Evolutionary conservation across 2,113 vertebrate species (phyloP).

Genomic region (Eleginops maclovinus): DNA sequence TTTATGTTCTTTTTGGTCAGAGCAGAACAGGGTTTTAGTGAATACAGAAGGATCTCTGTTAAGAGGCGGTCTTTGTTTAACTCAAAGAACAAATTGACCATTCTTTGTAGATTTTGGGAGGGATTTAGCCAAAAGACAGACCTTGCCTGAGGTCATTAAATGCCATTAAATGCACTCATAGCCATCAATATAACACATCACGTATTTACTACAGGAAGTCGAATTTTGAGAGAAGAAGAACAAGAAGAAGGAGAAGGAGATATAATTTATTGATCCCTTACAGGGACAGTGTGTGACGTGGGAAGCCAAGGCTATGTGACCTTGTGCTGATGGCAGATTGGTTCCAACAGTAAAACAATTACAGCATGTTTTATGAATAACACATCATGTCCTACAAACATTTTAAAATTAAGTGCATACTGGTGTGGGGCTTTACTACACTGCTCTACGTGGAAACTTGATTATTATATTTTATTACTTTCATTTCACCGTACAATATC

Average conservation of each 20-base stretch:
- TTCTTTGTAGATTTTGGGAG: slow-evolving; percentile 13
- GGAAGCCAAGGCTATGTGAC: background rate
- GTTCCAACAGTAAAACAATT: background rate
- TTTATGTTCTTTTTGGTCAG: slow-evolving; percentile 61
- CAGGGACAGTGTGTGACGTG: background rate
- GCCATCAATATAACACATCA: slow-evolving; percentile 1
- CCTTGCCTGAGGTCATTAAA: background rate
- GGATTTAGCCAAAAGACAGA: background rate
- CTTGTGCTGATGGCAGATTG: background rate
- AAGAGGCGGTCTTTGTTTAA: slow-evolving; percentile 33
- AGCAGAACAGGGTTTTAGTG: slow-evolving; percentile 48
- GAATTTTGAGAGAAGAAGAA: no score
- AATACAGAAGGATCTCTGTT: slow-evolving; percentile 45
- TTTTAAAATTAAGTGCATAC: background rate
- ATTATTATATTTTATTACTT: background rate
- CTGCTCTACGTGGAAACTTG: background rate
- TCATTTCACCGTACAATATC: background rate
- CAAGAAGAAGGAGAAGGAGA: no score
- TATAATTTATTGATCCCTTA: no score
- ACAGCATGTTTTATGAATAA: background rate
- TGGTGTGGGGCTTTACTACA: background rate
- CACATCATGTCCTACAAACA: background rate
- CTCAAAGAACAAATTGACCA: slow-evolving; percentile 18
- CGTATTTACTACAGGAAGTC: slow-evolving; percentile 7
- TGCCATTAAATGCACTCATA: background rate